Evolutionary conservation across 1,140 invertebrate genomes (phyloP), one percentile per base, ranked within the genome.

Genomic region (Ceratina australensis): DNA sequence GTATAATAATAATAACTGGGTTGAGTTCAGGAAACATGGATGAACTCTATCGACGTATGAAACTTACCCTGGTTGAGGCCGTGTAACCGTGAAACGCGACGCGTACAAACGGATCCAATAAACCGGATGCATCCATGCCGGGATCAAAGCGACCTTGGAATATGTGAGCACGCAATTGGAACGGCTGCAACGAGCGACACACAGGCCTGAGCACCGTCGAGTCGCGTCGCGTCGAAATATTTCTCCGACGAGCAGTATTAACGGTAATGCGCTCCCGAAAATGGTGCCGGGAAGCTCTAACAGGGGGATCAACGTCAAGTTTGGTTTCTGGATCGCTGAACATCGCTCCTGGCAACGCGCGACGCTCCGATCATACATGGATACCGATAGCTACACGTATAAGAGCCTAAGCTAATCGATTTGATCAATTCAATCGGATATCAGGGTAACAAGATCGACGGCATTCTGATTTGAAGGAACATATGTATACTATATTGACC

Each of bases 61-160:
- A 72, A 86, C 86, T 89, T 81, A 91, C 91, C 80, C 69, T 87
- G 65, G 82, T 93, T 68, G 61, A 88, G 82, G 71, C 77, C 56
- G 83, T 88, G 72, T 91, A 89, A 61, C 90, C 90, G 49, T 87
- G 84, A 85, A 94, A 92, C 49, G 91, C 88, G 10, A 94, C 88
- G 24, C 92, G 85, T 4, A 94, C 80, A 52, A 93, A 92, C 24
- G 93, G 91, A 88, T 94, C 93, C 73, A 92, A 90, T 64, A 94
- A 87, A 26, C 91, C 93, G 50, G 90, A 93, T 50, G 89, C 86
- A 76, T 94, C 93, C 78, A 89, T 89, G 3, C 93, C 93, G 1
- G 93, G 93, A 59, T 92, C 91, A 64, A 95, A 92, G 75, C 93
- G 93, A 42, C 94, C 94, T 91, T 95, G 94, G 89, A 94, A 94